Conservation (phyloP, 2,888 invertebrate genomes). For the Athalia rosae region DNA sequence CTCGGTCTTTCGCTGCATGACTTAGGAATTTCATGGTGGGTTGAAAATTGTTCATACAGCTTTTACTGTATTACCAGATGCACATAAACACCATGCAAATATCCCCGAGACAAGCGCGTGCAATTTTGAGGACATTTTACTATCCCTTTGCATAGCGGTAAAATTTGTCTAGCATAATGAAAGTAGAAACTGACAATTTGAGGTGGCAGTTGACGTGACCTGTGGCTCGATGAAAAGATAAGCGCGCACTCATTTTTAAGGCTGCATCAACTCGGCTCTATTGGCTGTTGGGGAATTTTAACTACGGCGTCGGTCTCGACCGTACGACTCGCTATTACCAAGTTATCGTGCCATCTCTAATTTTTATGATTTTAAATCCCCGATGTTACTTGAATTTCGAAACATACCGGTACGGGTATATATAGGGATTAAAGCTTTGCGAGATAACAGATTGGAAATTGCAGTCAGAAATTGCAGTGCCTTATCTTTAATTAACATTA, state of each 20-base stretch:
- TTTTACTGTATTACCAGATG: constrained; percentile 8
- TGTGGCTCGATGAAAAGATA: constrained; percentile 36
- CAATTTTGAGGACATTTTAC: constrained; percentile 40
- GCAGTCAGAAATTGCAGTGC: background rate
- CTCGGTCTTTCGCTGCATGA: background rate
- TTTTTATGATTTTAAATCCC: constrained; percentile 40
- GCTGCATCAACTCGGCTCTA: constrained; percentile 23
- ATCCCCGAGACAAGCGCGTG: constrained; percentile 20
- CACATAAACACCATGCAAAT: constrained; percentile 39
- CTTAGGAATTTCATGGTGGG: constrained; percentile 36
- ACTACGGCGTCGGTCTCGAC: constrained; percentile 29
- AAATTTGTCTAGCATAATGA: constrained; percentile 30
- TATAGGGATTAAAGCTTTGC: constrained; percentile 13
- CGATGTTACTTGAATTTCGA: constrained; percentile 7
- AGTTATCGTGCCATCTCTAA: constrained; percentile 38
- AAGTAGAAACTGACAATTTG: constrained; percentile 35
- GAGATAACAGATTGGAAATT: background rate
- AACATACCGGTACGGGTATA: background rate
- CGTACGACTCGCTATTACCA: constrained; percentile 31
- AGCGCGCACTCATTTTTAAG: constrained; percentile 31
- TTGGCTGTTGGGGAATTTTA: constrained; percentile 34
- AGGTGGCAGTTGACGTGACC: constrained; percentile 34
- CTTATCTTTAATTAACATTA: no score
- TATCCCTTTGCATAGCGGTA: constrained; percentile 3
- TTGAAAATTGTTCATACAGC: constrained; percentile 21